These are phyloP conservation scores for Trypoxylus dichotomus DNA, from an alignment of 1,140 invertebrate species.

Conservation along the genomic window DNA sequence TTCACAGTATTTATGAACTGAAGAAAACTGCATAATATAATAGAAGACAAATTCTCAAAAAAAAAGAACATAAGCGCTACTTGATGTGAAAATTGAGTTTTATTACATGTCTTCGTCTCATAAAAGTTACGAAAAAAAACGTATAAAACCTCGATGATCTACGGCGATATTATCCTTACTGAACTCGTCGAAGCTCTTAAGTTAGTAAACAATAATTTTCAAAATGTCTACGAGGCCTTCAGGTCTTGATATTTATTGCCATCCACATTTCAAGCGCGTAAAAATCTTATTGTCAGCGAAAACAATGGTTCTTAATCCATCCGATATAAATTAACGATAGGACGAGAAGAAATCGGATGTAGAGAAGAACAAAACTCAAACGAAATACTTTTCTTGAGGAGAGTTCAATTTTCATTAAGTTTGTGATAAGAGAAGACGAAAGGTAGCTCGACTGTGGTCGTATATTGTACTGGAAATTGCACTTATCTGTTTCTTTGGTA, in stretches of 20 bases:
- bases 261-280: conserved; percentile 6
- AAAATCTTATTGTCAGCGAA: neutral
- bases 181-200: neutral
- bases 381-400: conserved; percentile 1
- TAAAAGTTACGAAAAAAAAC: neutral
- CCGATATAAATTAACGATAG: conserved; percentile 2
- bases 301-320: neutral
- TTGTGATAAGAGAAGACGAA: neutral
- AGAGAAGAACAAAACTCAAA: neutral
- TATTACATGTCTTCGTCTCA: neutral
- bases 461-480: neutral
- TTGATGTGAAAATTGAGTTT: neutral
- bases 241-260: neutral
- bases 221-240: neutral
- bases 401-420: conserved; percentile 11
- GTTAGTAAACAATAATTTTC: neutral
- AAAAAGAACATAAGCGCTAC: neutral
- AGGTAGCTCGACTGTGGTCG: neutral
- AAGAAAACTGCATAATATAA: too few relatives aligned
- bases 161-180: neutral
- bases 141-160: neutral
- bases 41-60: neutral
- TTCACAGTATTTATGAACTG: too few relatives aligned
- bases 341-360: neutral
- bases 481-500: neutral